These are phyloP conservation scores for Pelusios castaneus DNA, from an alignment of 2,113 vertebrate genomes.

Conservation along the genomic window DNA sequence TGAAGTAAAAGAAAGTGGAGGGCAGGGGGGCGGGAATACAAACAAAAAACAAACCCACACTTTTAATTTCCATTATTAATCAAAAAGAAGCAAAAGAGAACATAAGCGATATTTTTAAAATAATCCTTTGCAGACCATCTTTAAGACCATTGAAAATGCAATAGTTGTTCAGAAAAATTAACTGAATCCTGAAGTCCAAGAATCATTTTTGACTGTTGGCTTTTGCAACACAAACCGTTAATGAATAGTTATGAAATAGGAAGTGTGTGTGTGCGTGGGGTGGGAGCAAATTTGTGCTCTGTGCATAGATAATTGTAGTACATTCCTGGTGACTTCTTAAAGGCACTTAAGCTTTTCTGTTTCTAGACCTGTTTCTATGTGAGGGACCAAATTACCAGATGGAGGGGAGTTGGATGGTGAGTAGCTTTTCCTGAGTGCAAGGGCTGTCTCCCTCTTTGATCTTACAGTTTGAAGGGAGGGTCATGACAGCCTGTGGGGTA, in stretches of 20 bases:
- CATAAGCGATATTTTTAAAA: not conserved
- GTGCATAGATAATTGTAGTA: rapidly evolving
- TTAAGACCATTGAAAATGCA: not conserved
- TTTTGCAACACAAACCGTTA: not conserved
- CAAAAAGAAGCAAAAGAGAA: not conserved
- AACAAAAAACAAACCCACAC: not conserved
- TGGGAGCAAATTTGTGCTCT: rapidly evolving
- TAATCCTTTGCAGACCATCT: not conserved
- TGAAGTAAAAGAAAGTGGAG: not conserved
- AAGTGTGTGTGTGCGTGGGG: not conserved
- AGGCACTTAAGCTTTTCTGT: not conserved
- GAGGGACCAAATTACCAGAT: not conserved
- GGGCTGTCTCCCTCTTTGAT: not conserved
- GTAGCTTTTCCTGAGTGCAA: not conserved
- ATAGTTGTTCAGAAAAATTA: not conserved
- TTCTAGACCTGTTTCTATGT: not conserved
- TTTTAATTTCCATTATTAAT: not conserved
- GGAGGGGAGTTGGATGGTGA: not conserved
- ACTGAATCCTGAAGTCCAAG: not conserved
- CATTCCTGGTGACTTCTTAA: not conserved
- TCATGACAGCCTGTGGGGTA: not conserved
- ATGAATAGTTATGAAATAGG: not conserved
- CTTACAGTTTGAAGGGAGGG: not conserved
- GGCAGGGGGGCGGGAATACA: not conserved
- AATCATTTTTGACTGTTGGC: not conserved